phyloP scores from a whole-genome alignment of 2,113 vertebrate genomes.

The Periophthalmus modestus region DNA sequence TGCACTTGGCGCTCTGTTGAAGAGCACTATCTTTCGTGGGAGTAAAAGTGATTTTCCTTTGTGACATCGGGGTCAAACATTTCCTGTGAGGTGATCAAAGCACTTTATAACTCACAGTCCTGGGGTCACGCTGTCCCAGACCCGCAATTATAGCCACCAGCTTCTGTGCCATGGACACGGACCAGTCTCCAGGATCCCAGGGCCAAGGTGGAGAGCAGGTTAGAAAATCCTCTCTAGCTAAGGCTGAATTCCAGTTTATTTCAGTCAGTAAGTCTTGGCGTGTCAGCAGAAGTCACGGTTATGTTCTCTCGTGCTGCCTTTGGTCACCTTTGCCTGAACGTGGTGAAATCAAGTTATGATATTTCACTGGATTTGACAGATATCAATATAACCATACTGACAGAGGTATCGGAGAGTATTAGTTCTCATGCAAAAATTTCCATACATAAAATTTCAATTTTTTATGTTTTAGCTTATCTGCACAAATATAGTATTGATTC shows the following conservation, averaged over 20 bases:
- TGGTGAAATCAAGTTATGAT: constrained; percentile 29
- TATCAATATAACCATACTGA: too few species aligned
- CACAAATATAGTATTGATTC: too few species aligned
- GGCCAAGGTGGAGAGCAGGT: constrained; percentile 38
- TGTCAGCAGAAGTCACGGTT: constrained; percentile 71
- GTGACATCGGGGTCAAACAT: constrained; percentile 2
- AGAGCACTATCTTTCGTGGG: neutral
- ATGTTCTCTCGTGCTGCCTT: constrained; percentile 31
- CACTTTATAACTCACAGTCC: constrained; percentile 7
- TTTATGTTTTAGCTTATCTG: too few species aligned
- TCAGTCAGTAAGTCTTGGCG: constrained; percentile 12
- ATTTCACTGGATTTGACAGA: constrained; percentile 31
- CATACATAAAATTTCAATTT: too few species aligned
- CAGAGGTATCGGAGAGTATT: too few species aligned
- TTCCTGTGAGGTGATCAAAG: constrained; percentile 13
- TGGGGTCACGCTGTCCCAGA: constrained; percentile 27
- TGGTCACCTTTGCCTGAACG: constrained; percentile 21
- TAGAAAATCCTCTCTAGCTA: constrained; percentile 39
- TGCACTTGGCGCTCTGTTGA: neutral
- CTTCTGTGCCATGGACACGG: constrained; percentile 12
- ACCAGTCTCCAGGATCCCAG: constrained; percentile 23
- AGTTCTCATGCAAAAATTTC: constrained; percentile 7
- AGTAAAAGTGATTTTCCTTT: constrained; percentile 9
- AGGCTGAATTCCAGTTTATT: constrained; percentile 16
- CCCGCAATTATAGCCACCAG: constrained; percentile 47